phyloP scores from a whole-genome alignment of 2,797 vertebrate genomes.

The Ctenosaura bakeri region DNA sequence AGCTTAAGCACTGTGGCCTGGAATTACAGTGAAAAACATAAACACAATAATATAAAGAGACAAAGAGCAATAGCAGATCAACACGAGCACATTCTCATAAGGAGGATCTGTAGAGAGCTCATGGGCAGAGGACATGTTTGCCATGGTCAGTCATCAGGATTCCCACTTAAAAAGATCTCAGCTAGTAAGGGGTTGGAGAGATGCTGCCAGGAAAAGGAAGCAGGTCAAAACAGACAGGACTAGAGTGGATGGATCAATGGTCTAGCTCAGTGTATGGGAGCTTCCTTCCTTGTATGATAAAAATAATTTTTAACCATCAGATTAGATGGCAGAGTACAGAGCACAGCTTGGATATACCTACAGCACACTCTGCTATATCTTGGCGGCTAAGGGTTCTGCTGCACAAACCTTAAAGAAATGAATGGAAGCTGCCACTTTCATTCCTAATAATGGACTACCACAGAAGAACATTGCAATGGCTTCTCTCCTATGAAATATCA shows the following conservation, averaged over 20 bases:
- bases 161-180: not conserved
- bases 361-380: not conserved
- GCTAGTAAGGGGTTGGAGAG: not conserved
- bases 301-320: not conserved
- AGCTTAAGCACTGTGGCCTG: not conserved
- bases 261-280: not conserved
- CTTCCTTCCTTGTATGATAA: not conserved
- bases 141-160: too few species aligned
- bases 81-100: not conserved
- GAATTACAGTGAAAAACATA: not conserved
- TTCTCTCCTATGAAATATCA: not conserved
- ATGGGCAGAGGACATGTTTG: not conserved
- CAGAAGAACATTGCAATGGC: not conserved
- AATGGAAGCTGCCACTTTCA: not conserved
- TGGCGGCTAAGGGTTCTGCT: not conserved
- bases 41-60: not conserved
- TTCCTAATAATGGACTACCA: not conserved
- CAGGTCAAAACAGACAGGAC: not conserved
- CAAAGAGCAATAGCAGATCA: not conserved
- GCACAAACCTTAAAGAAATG: not conserved
- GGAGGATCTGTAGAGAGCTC: not conserved
- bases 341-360: not conserved
- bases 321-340: not conserved
- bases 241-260: not conserved
- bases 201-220: too few species aligned